These are phyloP conservation scores for Halictus ligatus DNA, from an alignment of 2,888 invertebrate genomes.

Conservation along the genomic window DNA sequence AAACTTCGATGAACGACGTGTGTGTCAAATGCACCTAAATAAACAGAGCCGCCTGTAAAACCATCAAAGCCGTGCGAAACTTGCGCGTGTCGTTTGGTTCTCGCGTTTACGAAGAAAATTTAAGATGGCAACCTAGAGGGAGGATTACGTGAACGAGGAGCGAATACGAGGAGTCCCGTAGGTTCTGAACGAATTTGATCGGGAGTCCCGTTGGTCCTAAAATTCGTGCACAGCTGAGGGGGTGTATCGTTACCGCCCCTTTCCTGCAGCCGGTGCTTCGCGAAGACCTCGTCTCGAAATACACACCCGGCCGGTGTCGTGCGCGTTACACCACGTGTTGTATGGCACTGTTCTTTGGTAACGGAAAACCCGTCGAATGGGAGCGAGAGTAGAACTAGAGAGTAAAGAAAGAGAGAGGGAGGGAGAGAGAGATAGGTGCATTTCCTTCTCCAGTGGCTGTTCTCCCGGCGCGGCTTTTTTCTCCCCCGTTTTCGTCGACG, in stretches of 20 bases:
- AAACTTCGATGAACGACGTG: too few relatives aligned
- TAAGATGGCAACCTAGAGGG: neutral
- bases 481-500: neutral
- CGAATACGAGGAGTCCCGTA: neutral
- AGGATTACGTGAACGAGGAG: neutral
- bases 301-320: constrained; percentile 44
- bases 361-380: constrained; percentile 65
- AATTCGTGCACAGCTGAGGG: neutral
- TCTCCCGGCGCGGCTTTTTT: constrained; percentile 5
- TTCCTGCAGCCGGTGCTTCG: constrained; percentile 46
- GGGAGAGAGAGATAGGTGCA: neutral
- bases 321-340: constrained; percentile 60
- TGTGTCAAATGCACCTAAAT: neutral
- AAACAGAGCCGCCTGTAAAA: neutral
- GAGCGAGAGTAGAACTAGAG: constrained; percentile 10
- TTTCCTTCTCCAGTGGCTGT: constrained; percentile 50
- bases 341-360: constrained; percentile 57
- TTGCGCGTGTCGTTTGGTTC: neutral
- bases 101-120: neutral
- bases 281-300: constrained; percentile 62
- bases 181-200: neutral
- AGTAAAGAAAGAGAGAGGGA: neutral
- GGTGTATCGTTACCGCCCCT: constrained; percentile 42
- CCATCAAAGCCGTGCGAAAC: neutral
- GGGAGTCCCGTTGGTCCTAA: neutral